Evolutionary conservation across 2,888 invertebrate species (phyloP), one percentile per base, ranked within the genome.

Genomic region (Apodemia zela): DNA sequence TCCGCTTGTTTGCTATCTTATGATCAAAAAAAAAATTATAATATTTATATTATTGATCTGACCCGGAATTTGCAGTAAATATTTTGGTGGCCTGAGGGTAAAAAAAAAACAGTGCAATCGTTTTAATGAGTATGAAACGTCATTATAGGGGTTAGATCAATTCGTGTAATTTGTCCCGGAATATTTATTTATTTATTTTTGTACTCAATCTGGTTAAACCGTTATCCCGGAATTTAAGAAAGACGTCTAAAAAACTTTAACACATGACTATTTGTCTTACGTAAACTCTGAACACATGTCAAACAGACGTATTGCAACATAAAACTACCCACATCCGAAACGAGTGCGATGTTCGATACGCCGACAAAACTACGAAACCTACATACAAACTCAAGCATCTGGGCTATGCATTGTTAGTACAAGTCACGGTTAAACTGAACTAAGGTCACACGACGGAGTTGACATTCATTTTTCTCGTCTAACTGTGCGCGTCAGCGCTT

Each of bases 381-480:
- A 54, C 54, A 54, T 54, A 42, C 42, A 42, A 42, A 45, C 64
- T 63, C 60, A 63, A 67, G 66, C 62, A 66, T 65, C 67, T 69
- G 68, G 66, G 65, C 59, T 63, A 63, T 58, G 63, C 62, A 66
- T 66, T 70, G 68, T 62, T 59, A 59, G 33, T 67, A 67, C 61
- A 63, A 66, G 64, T 66, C 67, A 66, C 67, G 68, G 64, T 67
- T 68, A 62, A 70, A 66, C 68, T 65, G 66, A 69, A 67, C 71
- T 75, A 73, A 78, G 82, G 82, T 82, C 81, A 75, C 69, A 63
- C 54, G 54, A 62, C 66, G 63, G 65, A 75, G 79, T 80, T 81
- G 85, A 81, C 84, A 81, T 81, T 79, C 80, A 83, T 87, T 86
- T 78, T 78, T 86, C 85, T 85, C 80, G 75, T 75, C 75, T 85